phyloP scores from a whole-genome alignment of 1,140 invertebrate genomes.

The Galleria mellonella region DNA sequence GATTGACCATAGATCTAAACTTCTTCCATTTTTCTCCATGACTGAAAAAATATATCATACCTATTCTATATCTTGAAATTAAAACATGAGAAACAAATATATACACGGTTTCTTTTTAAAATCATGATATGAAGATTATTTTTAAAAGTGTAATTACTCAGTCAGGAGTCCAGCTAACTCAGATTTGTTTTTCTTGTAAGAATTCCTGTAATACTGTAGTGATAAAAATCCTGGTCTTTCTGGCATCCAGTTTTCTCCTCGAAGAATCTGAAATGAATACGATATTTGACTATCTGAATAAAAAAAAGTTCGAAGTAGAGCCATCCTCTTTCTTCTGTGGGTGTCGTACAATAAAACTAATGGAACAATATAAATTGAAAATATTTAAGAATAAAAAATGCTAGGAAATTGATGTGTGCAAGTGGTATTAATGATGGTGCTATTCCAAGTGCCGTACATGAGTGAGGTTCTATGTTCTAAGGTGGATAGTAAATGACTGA shows the following conservation, averaged over 20 bases:
- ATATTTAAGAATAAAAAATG: too few species aligned
- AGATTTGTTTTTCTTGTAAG: constrained; percentile 1
- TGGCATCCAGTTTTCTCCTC: constrained; percentile 12
- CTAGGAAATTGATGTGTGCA: too few species aligned
- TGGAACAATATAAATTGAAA: too few species aligned
- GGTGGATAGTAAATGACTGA: background rate
- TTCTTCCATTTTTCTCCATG: constrained; percentile 83
- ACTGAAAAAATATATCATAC: constrained; percentile 67
- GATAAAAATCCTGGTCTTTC: constrained; percentile 6
- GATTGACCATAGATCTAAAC: constrained; percentile 19
- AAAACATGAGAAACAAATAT: background rate
- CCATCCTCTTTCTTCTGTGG: too few species aligned
- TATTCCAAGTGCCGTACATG: too few species aligned
- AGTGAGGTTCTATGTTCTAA: too few species aligned
- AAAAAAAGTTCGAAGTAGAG: too few species aligned
- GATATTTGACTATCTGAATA: background rate
- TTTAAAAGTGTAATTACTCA: constrained; percentile 9
- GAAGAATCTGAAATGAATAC: constrained; percentile 6
- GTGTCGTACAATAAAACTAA: too few species aligned
- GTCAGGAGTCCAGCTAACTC: constrained; percentile 7
- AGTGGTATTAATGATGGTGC: too few species aligned
- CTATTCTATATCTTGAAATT: constrained; percentile 61
- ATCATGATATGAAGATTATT: background rate
- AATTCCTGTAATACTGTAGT: constrained; percentile 12
- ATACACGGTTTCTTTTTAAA: background rate